A percentile compares a stretch with the other conserved stretches of the same genome.
Conservation (phyloP, 2,888 invertebrate species). For the Deroplatys truncata region DNA sequence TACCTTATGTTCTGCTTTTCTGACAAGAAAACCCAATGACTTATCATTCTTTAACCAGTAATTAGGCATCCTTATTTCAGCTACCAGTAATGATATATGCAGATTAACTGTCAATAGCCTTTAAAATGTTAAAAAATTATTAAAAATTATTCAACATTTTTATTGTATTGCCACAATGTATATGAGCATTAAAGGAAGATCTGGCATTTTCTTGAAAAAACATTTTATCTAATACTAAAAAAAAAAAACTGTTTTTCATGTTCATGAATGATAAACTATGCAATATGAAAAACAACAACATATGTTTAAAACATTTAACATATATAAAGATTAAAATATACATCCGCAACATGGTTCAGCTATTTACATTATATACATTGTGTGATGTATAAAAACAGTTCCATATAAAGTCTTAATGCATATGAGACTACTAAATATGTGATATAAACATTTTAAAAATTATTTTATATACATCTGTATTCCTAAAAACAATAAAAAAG, state of each 20-base stretch:
- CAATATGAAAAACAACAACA: neutral
- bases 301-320: neutral
- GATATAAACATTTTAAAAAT: neutral
- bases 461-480: neutral
- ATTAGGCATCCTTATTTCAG: too few relatives aligned
- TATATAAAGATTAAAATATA: neutral
- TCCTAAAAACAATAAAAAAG: neutral
- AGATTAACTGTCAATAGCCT: too few relatives aligned
- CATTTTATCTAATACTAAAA: too few relatives aligned
- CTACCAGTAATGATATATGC: too few relatives aligned
- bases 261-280: neutral
- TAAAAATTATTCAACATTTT: neutral
- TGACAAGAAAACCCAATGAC: too few relatives aligned
- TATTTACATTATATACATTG: neutral
- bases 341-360: neutral
- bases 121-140: neutral
- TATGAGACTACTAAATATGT: neutral
- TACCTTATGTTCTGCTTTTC: too few relatives aligned
- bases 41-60: too few relatives aligned
- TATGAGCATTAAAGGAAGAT: neutral
- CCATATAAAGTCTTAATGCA: neutral
- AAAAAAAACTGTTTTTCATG: too few relatives aligned
- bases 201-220: too few relatives aligned
- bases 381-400: neutral
- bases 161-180: neutral